Conservation (phyloP, 2,113 vertebrate genomes). For the Centrocercus urophasianus region DNA sequence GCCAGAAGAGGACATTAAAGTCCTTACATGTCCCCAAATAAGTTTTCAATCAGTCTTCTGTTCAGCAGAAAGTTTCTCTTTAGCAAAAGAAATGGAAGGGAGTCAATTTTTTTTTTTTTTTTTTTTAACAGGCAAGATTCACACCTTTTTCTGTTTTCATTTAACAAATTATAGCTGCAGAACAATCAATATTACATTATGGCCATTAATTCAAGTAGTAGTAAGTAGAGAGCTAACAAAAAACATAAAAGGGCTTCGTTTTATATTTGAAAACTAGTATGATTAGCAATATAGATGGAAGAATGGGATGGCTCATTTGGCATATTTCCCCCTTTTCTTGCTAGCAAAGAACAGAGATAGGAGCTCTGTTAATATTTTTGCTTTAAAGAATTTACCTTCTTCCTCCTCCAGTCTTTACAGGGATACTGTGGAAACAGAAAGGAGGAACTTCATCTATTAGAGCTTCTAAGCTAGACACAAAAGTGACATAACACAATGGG, state of each 20-base stretch:
- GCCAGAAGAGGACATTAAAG: neutral
- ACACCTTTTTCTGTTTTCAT: neutral
- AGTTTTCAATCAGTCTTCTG: neutral
- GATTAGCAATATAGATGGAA: neutral
- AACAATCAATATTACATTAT: neutral
- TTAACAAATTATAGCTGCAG: neutral
- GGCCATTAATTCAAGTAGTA: neutral
- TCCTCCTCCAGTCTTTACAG: neutral
- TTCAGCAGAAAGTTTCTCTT: neutral
- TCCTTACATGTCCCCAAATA: neutral
- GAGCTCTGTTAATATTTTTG: neutral
- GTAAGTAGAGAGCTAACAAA: neutral
- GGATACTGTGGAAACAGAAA: neutral
- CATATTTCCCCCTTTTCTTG: neutral
- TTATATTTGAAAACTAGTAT: neutral
- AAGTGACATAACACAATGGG: neutral
- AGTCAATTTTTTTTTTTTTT: neutral
- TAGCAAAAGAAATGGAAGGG: neutral
- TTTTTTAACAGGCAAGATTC: neutral
- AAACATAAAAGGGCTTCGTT: neutral
- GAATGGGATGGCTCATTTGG: fast-evolving
- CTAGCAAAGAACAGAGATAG: neutral
- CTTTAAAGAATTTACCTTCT: neutral
- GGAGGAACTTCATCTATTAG: neutral
- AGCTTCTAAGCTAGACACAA: neutral